Evolutionary conservation across 1,140 invertebrate genomes (phyloP), one percentile per base, ranked within the genome.

Genomic region (Ooceraea biroi): DNA sequence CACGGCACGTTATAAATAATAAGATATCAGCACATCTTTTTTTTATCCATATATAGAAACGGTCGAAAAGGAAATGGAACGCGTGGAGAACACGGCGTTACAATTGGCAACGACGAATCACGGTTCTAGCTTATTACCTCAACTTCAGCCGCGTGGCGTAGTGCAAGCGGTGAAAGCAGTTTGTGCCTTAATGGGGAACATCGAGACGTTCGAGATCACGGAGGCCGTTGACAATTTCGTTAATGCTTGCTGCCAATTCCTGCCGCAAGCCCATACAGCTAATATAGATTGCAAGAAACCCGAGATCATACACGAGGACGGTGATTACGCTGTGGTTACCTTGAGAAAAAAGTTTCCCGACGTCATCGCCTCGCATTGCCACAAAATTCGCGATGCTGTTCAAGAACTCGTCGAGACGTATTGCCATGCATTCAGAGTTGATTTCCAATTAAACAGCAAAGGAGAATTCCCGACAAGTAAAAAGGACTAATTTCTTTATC

Each of bases 121-220:
- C 14, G 95, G 92, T 74, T 92, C 92, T 60, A 92, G 90, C 83
- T 90, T 94, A 61, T 90, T 95, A 82, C 93, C 95, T 19, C 91
- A 93, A 63, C 89, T 96, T 30, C 95, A 96, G 89, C 95, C 95
- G 3, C 95, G 95, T 85, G 94, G 96, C 22, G 96, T 98, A 57
- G 95, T 97, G 22, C 98, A 99, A 93, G 97, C 98, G 0, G 97
- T 99, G 0, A 99, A 99, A 94, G 98, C 98, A 0, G 96, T 99
- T 10, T 98, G 98, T 92, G 96, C 98, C 30, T 94, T 98, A 27
- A 96, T 99, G 84, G 97, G 97, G 12, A 97, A 96, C 77, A 96
- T 99, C 2, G 98, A 99, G 94, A 99, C 98, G 0, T 93, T 97
- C 60, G 97, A 98, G 90, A 96, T 98, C 1, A 97, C 96, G 3